Percentiles rank a stretch among this genome's conserved stretches.
Conservation (phyloP, 1,140 invertebrate genomes). For the Sminthurinus signatus region DNA sequence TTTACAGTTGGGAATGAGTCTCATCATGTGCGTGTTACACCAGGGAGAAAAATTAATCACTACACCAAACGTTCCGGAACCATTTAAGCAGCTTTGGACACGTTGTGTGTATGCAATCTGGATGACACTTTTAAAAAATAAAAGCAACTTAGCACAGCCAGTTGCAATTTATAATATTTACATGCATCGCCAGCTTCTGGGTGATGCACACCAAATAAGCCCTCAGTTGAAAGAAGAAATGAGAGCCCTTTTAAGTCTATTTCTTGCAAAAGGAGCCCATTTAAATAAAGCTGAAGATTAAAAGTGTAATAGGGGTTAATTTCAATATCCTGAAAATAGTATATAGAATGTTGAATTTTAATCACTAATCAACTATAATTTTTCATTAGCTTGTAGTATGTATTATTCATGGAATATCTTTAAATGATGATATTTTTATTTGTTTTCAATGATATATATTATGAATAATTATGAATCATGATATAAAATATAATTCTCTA, state of each 20-base stretch:
- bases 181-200: not conserved
- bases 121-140: not conserved
- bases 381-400: no score
- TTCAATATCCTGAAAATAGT: no score
- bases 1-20: constrained; percentile 4
- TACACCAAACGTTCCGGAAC: not conserved
- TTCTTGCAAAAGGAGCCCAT: not conserved
- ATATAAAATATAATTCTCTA: no score
- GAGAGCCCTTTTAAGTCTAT: not conserved
- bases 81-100: not conserved
- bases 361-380: no score
- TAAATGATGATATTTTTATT: no score
- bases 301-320: no score
- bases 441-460: no score
- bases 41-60: not conserved
- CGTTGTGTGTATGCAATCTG: not conserved
- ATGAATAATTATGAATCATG: no score
- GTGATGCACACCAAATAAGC: not conserved
- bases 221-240: not conserved
- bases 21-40: constrained; percentile 2
- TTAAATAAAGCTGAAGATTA: no score
- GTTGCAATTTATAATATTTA: constrained; percentile 3
- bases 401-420: no score
- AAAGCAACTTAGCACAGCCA: not conserved
- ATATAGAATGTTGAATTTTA: no score